A percentile compares a stretch with the other conserved stretches of the same genome.
Conservation (phyloP, 2,888 invertebrate species). For the Gastrophysa polygoni region DNA sequence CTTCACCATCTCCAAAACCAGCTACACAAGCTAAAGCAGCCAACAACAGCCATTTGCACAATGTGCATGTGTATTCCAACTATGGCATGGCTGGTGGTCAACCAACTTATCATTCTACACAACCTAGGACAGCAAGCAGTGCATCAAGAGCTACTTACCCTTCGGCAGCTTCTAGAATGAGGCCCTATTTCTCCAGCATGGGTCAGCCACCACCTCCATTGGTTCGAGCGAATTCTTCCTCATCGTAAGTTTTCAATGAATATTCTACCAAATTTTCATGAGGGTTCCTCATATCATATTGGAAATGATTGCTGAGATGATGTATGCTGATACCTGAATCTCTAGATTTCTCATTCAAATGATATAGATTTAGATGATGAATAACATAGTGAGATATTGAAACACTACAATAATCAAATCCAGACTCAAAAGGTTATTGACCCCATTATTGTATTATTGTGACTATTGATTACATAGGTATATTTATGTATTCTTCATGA, state of each 20-base stretch:
- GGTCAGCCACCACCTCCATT: conserved; percentile 61
- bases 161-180: conserved; percentile 52
- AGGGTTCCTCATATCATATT: neutral
- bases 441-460: too few relatives aligned
- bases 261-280: neutral
- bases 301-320: neutral
- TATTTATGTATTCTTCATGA: too few relatives aligned
- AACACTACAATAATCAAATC: too few relatives aligned
- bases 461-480: too few relatives aligned
- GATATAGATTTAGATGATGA: too few relatives aligned
- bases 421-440: too few relatives aligned
- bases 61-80: conserved; percentile 50
- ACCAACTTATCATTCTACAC: conserved; percentile 47
- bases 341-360: too few relatives aligned
- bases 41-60: conserved; percentile 50
- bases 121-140: conserved; percentile 48
- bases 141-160: conserved; percentile 54
- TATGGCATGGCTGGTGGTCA: conserved; percentile 47
- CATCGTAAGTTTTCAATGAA: conserved; percentile 47
- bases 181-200: conserved; percentile 50
- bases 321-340: too few relatives aligned
- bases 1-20: conserved; percentile 55
- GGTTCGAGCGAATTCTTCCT: conserved; percentile 59
- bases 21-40: conserved; percentile 53
- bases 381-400: too few relatives aligned